Evolutionary conservation across 2,113 vertebrate species (phyloP), one percentile per base, ranked within the genome.

Genomic region (Nipponia nippon): DNA sequence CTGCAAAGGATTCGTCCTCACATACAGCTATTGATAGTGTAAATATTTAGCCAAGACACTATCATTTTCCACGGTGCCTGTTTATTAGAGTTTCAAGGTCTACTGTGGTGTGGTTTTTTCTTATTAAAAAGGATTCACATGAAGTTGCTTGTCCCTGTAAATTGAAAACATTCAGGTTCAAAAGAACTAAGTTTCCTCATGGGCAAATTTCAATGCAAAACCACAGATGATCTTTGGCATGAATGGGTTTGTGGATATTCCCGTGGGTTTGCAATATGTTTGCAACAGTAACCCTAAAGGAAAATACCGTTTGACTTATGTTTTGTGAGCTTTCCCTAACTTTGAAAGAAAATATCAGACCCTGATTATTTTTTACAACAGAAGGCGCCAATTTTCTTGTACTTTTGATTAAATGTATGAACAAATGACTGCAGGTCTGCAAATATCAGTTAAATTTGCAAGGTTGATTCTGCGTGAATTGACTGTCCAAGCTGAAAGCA

Each of bases 211-310:
- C 91, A 95, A 32, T 66, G 59, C 66, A 95, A 93, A 97, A 70
- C 78, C 42, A 94, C 81, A 93, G 91, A 97, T 85, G 89, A 96
- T 93, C 94, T 95, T 95, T 94, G 84, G 89, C 96, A 93, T 91
- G 81, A 95, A 87, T 26, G 87, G 70, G 1, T 97, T 80, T 94
- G 78, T 95, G 89, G 94, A 96, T 84, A 67, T 73, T 95, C 95
- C 91, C 11, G 4, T 94, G 93, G 91, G 94, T 97, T 62, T 94
- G 78, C 96, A 97, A 95, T 97, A 95, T 95, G 95, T 87, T 95
- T 95, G 81, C 70, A 95, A 90, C 69, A 94, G 83, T 59, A 93
- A 94, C 89, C 91, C 95, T 95, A 88, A 86, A 95, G 95, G 81
- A 97, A 96, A 96, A 96, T 55, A 91, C 29, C 9, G 0, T 88